phyloP scores from a whole-genome alignment of 2,797 vertebrate genomes.

The Falco concolor region DNA sequence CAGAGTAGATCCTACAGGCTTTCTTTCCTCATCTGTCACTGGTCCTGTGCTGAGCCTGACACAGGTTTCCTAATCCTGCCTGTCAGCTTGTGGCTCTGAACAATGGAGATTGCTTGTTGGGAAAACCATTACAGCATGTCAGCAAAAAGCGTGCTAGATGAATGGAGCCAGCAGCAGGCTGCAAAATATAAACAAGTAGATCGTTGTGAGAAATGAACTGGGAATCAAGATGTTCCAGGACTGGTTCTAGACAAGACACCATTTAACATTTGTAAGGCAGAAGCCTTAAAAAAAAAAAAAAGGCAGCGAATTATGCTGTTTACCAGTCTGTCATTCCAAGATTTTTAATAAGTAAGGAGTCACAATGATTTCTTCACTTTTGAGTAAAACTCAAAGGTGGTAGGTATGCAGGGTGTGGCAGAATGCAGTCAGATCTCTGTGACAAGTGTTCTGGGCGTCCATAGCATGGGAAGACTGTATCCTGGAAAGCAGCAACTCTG shows the following conservation, averaged over 20 bases:
- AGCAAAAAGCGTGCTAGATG: background rate
- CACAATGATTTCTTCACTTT: background rate
- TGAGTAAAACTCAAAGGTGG: background rate
- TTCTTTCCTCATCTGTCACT: background rate
- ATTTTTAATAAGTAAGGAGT: background rate
- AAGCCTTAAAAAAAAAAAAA: background rate
- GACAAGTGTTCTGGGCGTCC: background rate
- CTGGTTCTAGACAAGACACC: background rate
- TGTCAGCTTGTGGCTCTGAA: conserved; percentile 1
- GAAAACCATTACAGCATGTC: background rate
- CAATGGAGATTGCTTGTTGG: background rate
- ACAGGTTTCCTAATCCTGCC: background rate
- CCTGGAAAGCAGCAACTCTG: background rate
- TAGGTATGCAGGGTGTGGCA: background rate
- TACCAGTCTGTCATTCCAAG: background rate
- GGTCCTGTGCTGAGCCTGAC: background rate
- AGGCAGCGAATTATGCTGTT: background rate
- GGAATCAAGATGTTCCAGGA: background rate
- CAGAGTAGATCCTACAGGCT: background rate
- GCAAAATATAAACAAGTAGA: background rate
- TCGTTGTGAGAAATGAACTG: background rate
- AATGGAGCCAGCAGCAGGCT: background rate
- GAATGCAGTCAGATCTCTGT: background rate
- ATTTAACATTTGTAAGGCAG: background rate
- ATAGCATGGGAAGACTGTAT: background rate